Evolutionary conservation across 2,888 invertebrate genomes (phyloP).

Genomic region (Drosophila dives): DNA sequence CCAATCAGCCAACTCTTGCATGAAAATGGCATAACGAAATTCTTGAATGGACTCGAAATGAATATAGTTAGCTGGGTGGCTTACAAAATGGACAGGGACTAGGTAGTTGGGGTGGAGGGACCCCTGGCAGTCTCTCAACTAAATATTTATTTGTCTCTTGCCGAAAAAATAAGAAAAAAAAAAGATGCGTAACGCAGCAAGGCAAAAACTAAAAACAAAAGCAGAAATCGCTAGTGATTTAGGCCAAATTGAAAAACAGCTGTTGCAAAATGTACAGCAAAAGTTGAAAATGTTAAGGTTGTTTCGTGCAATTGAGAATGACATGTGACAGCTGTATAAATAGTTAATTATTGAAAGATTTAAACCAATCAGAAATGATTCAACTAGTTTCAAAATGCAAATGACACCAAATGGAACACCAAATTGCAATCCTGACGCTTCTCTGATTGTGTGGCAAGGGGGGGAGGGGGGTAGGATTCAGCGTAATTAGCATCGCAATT

Average conservation of each 20-base stretch:
- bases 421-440: no score
- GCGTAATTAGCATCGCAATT: constrained; percentile 38
- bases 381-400: neutral
- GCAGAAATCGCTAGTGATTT: constrained; percentile 33
- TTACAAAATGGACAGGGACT: neutral
- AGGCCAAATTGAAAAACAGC: constrained; percentile 32
- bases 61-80: neutral
- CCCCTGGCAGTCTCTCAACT: neutral
- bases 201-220: constrained; percentile 3
- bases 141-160: constrained; percentile 52
- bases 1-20: constrained; percentile 49
- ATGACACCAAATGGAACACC: neutral
- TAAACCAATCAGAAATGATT: neutral
- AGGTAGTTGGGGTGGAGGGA: neutral
- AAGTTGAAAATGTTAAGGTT: neutral
- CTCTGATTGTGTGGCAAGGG: no score
- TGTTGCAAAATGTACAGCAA: constrained; percentile 16
- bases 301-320: neutral
- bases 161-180: constrained; percentile 21
- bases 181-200: constrained; percentile 20
- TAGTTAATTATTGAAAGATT: constrained; percentile 4
- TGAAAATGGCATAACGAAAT: constrained; percentile 65
- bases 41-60: constrained; percentile 27
- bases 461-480: no score
- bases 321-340: constrained; percentile 1